Evolutionary conservation across 1,140 invertebrate species (phyloP).

Genomic region (Charaxes varanes): DNA sequence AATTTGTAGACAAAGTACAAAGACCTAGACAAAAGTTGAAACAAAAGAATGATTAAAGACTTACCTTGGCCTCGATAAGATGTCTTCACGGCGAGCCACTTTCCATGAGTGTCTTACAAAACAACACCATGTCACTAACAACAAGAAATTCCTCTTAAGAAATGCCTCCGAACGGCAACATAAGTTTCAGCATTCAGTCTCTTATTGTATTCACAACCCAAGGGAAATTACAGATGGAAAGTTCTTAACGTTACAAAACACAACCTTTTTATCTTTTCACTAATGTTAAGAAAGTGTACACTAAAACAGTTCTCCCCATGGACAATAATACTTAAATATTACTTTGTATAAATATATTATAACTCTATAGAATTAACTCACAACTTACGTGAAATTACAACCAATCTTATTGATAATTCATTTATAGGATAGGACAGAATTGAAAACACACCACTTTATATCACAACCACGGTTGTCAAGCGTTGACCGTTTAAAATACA

Average conservation of each 20-base stretch:
- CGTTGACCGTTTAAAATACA: constrained; percentile 14
- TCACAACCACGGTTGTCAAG: constrained; percentile 54
- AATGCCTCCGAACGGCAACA: constrained; percentile 34
- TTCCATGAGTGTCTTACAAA: constrained; percentile 17
- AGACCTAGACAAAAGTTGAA: too few relatives aligned
- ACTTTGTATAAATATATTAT: constrained; percentile 46
- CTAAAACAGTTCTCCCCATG: constrained; percentile 27
- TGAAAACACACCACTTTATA: constrained; percentile 33
- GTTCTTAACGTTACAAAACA: constrained; percentile 33
- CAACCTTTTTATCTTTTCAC: constrained; percentile 30
- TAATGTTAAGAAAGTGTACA: constrained; percentile 30
- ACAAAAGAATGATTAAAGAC: constrained; percentile 1
- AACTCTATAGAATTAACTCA: constrained; percentile 45
- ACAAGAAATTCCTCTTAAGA: constrained; percentile 16
- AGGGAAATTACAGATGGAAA: constrained; percentile 46
- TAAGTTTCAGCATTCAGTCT: constrained; percentile 42
- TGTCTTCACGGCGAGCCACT: constrained; percentile 9
- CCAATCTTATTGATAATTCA: constrained; percentile 49
- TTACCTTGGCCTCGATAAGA: constrained; percentile 18
- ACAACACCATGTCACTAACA: constrained; percentile 27
- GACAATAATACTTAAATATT: constrained; percentile 12
- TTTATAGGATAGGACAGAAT: constrained; percentile 21
- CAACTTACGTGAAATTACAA: constrained; percentile 57
- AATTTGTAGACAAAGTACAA: too few relatives aligned
- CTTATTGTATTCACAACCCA: constrained; percentile 60